A percentile compares a stretch with the other conserved stretches of the same genome.
These are phyloP conservation scores for Tamandua tetradactyla DNA, from an alignment of 2,797 vertebrate genomes.

Conservation along the genomic window DNA sequence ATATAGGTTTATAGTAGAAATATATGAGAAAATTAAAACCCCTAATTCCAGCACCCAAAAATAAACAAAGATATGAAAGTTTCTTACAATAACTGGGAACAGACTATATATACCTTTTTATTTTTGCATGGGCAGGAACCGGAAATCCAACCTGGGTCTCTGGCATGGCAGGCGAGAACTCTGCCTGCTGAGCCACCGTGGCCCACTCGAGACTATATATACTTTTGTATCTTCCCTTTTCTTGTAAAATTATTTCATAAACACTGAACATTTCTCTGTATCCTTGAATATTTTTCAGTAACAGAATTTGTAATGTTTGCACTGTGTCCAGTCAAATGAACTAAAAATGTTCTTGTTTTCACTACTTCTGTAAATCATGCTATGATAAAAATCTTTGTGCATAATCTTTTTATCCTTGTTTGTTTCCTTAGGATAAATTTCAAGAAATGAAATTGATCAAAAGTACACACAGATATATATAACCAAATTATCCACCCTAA, in stretches of 20 bases:
- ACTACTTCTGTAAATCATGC: not conserved
- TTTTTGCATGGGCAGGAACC: too few species aligned
- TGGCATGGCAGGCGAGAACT: too few species aligned
- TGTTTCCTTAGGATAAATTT: not conserved
- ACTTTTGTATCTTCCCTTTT: not conserved
- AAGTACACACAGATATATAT: not conserved
- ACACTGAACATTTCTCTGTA: not conserved
- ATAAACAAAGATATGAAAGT: too few species aligned
- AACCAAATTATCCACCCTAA: not conserved
- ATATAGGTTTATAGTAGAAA: not conserved
- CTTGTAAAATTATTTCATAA: not conserved
- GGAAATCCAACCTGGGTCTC: too few species aligned
- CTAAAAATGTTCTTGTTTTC: not conserved
- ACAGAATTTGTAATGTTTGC: not conserved
- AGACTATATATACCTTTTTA: not conserved
- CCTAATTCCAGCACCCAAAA: not conserved
- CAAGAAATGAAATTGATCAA: not conserved
- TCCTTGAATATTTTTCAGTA: slow-evolving; percentile 32
- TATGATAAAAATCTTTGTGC: not conserved
- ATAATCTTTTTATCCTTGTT: not conserved
- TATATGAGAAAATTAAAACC: not conserved
- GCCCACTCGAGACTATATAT: too few species aligned
- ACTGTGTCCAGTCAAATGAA: not conserved
- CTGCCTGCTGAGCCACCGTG: too few species aligned
- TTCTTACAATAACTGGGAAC: not conserved